Base-by-base conservation (phyloP, 2,113 vertebrate genomes). In the Lathamus discolor region DNA sequence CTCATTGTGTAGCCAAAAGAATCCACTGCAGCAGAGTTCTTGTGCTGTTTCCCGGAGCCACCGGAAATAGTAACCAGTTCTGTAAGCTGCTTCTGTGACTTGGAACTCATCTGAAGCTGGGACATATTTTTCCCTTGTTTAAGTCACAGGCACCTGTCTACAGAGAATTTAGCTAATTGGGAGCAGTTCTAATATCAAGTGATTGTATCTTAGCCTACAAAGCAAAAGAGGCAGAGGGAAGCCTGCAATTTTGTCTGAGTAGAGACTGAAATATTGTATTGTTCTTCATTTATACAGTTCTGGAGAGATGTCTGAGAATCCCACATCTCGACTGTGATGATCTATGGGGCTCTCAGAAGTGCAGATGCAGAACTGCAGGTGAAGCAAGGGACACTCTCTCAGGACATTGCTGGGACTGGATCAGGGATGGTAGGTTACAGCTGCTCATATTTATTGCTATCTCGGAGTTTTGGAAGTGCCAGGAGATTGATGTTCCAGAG, bases 11-110 rank as follows among this genome's bases (percentile, higher is more conserved):
- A 52, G 69, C 86, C 66, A 55, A 64, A 86, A 83, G 90, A 88
- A 81, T 85, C 64, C 23, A 41, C 55, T 28, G 72, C 33, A 83
- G 48, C 61, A 75, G 63, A 86, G 52, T 51, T 93, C 59, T 72
- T 52, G 51, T 55, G 72, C 72, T 55, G 67, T 93, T 86, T 80
- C 73, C 83, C 89, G 84, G 83, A 95, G 76, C 51, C 29, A 62
- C 62, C 1, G 6, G 83, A 90, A 93, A 79, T 2, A 35, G 68
- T 37, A 90, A 68, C 43, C 12, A 25, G 11, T 70, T 88, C 52
- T 86, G 16, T 69, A n/a, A 93, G 82, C 90, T 90, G 88, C 82
- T 83, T n/a, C 79, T 83, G 85, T 78, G 83, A 86, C 79, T 77
- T 90, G 79, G 61, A 96, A 64, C 68, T 76, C 75, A 29, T 23